phyloP scores from a whole-genome alignment of 2,797 vertebrate species.

The Gastrophryne carolinensis region DNA sequence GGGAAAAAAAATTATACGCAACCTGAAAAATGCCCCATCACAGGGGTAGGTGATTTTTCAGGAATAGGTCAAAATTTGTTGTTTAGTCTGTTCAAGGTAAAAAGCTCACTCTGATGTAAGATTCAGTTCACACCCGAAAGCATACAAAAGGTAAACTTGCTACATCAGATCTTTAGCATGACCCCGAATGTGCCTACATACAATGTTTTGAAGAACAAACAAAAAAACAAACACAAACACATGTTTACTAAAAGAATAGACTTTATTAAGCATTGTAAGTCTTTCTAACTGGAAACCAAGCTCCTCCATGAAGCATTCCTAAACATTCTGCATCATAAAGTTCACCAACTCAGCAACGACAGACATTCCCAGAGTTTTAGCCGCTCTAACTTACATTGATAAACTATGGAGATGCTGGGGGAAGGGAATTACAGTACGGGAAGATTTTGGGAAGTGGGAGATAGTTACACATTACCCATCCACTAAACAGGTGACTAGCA shows the following conservation, averaged over 20 bases:
- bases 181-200: too few relatives aligned
- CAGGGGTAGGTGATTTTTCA: too few relatives aligned
- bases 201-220: too few relatives aligned
- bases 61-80: too few relatives aligned
- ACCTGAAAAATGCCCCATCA: too few relatives aligned
- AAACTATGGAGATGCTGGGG: constrained; percentile 66
- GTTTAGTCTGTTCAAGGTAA: too few relatives aligned
- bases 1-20: too few relatives aligned
- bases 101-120: too few relatives aligned
- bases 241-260: constrained; percentile 94
- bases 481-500: constrained; percentile 66
- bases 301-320: constrained; percentile 81
- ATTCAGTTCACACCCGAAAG: too few relatives aligned
- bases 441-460: constrained; percentile 58
- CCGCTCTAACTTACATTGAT: constrained; percentile 75
- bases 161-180: too few relatives aligned
- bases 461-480: constrained; percentile 65
- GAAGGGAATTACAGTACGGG: constrained; percentile 56
- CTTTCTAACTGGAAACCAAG: constrained; percentile 87
- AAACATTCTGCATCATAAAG: constrained; percentile 60
- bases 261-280: constrained; percentile 97
- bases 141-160: too few relatives aligned
- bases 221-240: not conserved
- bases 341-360: constrained; percentile 77
- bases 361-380: constrained; percentile 71